phyloP scores from a whole-genome alignment of 2,113 vertebrate genomes.

The Pygoscelis adeliae region DNA sequence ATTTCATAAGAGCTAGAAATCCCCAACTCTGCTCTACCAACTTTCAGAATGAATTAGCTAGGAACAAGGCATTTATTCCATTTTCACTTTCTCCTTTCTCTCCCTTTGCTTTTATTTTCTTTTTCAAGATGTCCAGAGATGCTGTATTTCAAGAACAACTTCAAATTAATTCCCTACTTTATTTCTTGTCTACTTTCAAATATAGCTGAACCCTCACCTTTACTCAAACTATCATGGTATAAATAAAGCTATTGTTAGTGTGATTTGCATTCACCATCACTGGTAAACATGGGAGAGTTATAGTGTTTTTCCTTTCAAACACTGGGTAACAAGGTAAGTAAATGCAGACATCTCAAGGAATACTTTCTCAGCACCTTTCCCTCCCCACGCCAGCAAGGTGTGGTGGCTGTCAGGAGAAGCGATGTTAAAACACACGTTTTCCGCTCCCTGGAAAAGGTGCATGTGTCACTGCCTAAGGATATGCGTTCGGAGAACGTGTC shows the following conservation, averaged over 20 bases:
- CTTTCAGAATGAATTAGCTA: no score
- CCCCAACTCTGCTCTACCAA: not conserved
- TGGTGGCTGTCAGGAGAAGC: not conserved
- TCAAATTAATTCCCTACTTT: not conserved
- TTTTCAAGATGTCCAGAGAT: not conserved
- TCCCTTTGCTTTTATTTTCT: not conserved
- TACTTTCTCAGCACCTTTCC: not conserved
- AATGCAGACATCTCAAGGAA: accelerated
- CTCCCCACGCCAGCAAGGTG: not conserved
- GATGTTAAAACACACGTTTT: not conserved
- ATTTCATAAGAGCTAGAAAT: not conserved
- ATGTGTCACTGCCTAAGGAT: not conserved
- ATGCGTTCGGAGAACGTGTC: accelerated
- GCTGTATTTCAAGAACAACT: not conserved
- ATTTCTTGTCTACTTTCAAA: not conserved
- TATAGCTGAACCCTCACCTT: accelerated
- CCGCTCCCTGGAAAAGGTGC: not conserved
- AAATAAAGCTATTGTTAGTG: not conserved
- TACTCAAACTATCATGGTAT: accelerated
- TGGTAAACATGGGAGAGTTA: not conserved
- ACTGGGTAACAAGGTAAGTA: not conserved
- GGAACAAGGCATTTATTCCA: not conserved
- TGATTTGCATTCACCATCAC: not conserved
- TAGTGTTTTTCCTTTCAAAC: not conserved
- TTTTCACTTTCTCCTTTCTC: not conserved